Conservation (phyloP, 2,797 vertebrate species). For the Pipistrellus kuhlii region DNA sequence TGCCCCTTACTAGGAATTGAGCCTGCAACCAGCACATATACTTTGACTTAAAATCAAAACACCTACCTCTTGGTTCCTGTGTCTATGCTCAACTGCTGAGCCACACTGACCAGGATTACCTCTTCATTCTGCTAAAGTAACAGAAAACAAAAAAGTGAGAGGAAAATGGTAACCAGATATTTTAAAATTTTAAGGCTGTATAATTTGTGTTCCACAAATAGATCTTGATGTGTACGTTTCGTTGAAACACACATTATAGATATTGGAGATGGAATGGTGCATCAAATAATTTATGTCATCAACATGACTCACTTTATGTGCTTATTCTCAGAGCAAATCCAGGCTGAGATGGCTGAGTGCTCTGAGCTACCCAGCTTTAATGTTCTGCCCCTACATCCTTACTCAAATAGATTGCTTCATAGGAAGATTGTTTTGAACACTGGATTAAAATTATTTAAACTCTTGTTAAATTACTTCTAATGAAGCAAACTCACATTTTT, state of each 20-base stretch:
- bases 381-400: conserved; percentile 66
- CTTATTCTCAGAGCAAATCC: conserved; percentile 32
- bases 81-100: too few relatives aligned
- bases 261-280: background rate
- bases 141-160: background rate
- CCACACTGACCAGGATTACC: too few relatives aligned
- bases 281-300: background rate
- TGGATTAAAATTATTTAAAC: conserved; percentile 65
- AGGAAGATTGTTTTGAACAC: conserved; percentile 51
- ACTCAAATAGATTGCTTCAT: conserved; percentile 77
- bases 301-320: background rate
- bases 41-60: too few relatives aligned
- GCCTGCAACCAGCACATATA: too few relatives aligned
- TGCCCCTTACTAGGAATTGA: too few relatives aligned
- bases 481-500: conserved; percentile 69
- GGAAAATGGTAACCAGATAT: background rate
- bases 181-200: background rate
- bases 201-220: background rate
- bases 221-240: background rate
- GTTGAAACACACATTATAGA: background rate
- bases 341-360: background rate
- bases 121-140: background rate
- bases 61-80: too few relatives aligned
- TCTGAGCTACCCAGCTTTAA: conserved; percentile 69
- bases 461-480: conserved; percentile 71